Conservation (phyloP, 2,113 vertebrate species). For the Rhynchopsitta pachyrhyncha region DNA sequence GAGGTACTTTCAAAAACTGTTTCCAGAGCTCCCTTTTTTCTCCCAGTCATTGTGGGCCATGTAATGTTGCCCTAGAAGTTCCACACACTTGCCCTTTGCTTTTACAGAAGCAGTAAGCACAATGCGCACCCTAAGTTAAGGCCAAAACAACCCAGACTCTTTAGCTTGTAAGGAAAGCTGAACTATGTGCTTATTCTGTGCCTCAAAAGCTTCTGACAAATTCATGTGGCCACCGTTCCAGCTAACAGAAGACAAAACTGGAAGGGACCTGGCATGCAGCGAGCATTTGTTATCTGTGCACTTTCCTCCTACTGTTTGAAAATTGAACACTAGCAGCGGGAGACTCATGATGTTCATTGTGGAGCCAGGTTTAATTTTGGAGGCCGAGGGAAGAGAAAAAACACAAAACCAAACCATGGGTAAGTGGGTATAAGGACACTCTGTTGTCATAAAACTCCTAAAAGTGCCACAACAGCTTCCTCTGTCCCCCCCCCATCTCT, state of each 20-base stretch:
- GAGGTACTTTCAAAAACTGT: not conserved
- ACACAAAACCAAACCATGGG: not conserved
- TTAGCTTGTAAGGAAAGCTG: not conserved
- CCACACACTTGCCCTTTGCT: not conserved
- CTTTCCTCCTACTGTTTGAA: conserved; percentile 72
- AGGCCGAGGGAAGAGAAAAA: conserved; percentile 14
- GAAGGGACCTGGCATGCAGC: conserved; percentile 54
- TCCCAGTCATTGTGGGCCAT: not conserved
- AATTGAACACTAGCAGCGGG: conserved; percentile 69
- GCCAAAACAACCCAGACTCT: not conserved
- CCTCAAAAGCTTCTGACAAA: conserved; percentile 46
- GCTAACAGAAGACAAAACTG: conserved; percentile 47
- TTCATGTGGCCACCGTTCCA: conserved; percentile 10
- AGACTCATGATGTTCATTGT: conserved; percentile 62
- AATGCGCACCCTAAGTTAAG: not conserved
- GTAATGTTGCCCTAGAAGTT: not conserved
- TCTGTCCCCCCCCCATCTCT: not conserved
- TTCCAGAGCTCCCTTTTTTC: not conserved
- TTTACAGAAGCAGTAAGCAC: not conserved
- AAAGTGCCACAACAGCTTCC: not conserved
- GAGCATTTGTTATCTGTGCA: conserved; percentile 67
- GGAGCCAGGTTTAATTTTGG: conserved; percentile 71
- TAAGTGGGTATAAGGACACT: conserved; percentile 39
- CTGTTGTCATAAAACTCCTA: conserved; percentile 55
- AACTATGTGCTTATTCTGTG: not conserved